Evolutionary conservation across 2,888 invertebrate species (phyloP).

Genomic region (Orthosia gothica): DNA sequence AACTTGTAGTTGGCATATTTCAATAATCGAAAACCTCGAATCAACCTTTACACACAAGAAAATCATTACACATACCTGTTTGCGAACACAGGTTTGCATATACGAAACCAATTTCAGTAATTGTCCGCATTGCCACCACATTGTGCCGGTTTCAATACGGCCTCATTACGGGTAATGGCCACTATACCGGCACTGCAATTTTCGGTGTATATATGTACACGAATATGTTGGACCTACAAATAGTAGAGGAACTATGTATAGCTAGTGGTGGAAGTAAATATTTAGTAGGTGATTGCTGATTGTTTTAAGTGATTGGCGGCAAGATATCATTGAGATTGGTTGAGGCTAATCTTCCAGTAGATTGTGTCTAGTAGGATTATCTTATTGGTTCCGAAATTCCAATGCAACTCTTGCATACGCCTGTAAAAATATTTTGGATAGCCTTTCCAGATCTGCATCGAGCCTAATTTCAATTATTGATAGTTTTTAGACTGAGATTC

Average conservation of each 20-base stretch:
- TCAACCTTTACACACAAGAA: constrained; percentile 11
- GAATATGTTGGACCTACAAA: not conserved
- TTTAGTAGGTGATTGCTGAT: constrained; percentile 17
- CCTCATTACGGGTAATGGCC: constrained; percentile 73
- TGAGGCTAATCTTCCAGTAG: no score
- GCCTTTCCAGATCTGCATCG: no score
- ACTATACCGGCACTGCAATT: constrained; percentile 51
- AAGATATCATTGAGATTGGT: not conserved
- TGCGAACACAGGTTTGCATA: constrained; percentile 44
- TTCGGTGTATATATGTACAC: constrained; percentile 31
- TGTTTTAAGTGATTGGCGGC: constrained; percentile 38
- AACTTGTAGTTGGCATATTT: not conserved
- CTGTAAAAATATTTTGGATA: no score
- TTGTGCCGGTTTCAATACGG: constrained; percentile 64
- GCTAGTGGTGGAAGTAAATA: constrained; percentile 6
- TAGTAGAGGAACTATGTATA: not conserved
- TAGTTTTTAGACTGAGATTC: no score
- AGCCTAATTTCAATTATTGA: no score
- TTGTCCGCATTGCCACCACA: constrained; percentile 51
- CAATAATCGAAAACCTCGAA: not conserved
- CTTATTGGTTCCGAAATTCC: no score
- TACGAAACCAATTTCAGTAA: constrained; percentile 67
- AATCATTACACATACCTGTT: constrained; percentile 36
- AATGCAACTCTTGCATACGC: no score
- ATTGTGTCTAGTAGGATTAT: no score